Base-by-base conservation (phyloP, 2,888 invertebrate genomes). In the Vanessa cardui region DNA sequence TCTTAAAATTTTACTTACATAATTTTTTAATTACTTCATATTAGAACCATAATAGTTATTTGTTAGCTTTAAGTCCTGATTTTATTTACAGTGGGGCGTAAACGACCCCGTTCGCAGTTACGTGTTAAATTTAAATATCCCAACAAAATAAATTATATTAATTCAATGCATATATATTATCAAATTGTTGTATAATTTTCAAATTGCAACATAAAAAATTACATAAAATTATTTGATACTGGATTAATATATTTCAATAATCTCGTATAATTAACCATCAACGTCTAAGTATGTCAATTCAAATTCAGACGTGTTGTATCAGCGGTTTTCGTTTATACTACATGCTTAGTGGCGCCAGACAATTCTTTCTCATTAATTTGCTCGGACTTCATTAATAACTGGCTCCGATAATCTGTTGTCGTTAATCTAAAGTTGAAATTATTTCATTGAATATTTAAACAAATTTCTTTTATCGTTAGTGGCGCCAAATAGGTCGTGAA, bases 401-500 rank as follows among this genome's bases (percentile, higher is more conserved):
- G 44, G 62, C 39, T 45, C 8, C 47, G 31, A 56, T 68, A 47
- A 63, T 63, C 46, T 59, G 59, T 52, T 46, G 56, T 50, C 62
- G 63, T 68, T 70, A 68, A 71, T 71, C 68, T 71, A 47, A 56
- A 62, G 66, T 63, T 59, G 56, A 64, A 70, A 68, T 73, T 64
- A 69, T 70, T 69, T 69, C 67, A 68, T 67, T 70, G 59, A 61
- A 71, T 71, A 69, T 61, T 65, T 49, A 66, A 64, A 69, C 56
- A 62, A 69, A 68, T 72, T 70, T 62, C 61, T 72, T 67, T 74
- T 73, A 73, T 73, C 73, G 70, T 44, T 52, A 16, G 47, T 70
- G 74, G 72, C 76, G 74, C 76, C 76, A 71, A 54, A 54, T 58
- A 52, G 76, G 74, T 74, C 74, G 56, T 56, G 74, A 76, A 68